Conservation (phyloP, 64 coral and sea anemone genomes). For the Porites lutea region DNA sequence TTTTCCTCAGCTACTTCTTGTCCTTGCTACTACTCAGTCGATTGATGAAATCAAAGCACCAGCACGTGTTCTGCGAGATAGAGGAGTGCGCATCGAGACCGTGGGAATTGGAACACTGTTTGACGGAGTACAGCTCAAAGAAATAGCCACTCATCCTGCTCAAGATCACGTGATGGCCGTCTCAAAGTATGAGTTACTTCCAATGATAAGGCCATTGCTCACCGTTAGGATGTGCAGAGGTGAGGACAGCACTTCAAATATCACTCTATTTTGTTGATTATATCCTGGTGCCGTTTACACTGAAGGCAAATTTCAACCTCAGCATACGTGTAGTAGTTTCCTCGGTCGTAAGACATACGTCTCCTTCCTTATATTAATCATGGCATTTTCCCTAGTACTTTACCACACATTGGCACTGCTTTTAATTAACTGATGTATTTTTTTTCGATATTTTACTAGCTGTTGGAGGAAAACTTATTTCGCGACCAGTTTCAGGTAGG, state of each 20-base stretch:
- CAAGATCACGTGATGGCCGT: conserved; percentile 74
- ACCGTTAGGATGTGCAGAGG: conserved; percentile 59
- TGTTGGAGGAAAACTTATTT: conserved; percentile 39
- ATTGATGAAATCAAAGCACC: conserved; percentile 39
- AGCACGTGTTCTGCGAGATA: conserved; percentile 56
- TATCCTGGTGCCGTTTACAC: too few species aligned
- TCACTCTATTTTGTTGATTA: too few species aligned
- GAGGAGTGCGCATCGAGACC: conserved; percentile 48
- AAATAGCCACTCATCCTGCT: conserved; percentile 61
- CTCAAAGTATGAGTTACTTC: conserved; percentile 43
- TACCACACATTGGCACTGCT: too few species aligned
- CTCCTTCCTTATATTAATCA: too few species aligned
- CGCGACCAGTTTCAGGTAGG: conserved; percentile 1
- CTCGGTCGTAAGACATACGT: too few species aligned
- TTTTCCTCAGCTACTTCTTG: conserved; percentile 56
- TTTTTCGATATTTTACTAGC: neutral
- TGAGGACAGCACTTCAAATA: neutral
- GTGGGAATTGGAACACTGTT: conserved; percentile 55
- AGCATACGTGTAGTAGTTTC: too few species aligned
- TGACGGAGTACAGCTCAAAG: conserved; percentile 54
- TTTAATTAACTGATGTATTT: neutral
- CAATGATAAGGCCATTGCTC: conserved; percentile 44
- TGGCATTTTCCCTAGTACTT: too few species aligned
- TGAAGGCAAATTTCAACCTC: too few species aligned
- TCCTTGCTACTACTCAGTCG: conserved; percentile 39